phyloP scores from a whole-genome alignment of 2,888 invertebrate species.

The Oxyteleia sp. region DNA sequence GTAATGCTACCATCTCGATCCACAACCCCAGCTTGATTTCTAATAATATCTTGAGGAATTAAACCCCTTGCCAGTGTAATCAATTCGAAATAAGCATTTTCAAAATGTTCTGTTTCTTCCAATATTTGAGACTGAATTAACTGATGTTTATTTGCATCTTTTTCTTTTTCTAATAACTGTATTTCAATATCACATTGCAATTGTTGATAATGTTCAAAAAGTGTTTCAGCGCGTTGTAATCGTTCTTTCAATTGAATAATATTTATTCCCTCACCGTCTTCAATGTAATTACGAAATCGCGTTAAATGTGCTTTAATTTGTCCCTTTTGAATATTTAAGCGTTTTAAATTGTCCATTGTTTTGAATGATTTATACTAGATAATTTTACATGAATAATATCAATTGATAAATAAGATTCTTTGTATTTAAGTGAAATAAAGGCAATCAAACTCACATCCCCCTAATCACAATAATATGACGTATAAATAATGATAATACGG shows the following conservation, averaged over 20 bases:
- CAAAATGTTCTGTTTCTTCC: slow-evolving; percentile 16
- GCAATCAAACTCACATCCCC: slow-evolving; percentile 16
- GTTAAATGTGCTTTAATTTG: slow-evolving; percentile 26
- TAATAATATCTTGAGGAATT: not conserved
- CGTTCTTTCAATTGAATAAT: slow-evolving; percentile 6
- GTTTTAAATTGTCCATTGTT: not conserved
- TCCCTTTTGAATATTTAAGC: not conserved
- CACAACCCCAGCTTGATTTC: not conserved
- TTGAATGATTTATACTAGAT: not conserved
- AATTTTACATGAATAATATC: not conserved
- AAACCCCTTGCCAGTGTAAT: slow-evolving; percentile 7
- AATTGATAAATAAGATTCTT: slow-evolving; percentile 30
- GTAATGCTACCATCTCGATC: not conserved
- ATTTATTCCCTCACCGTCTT: not conserved
- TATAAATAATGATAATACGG: too few relatives aligned
- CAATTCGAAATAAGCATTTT: slow-evolving; percentile 24
- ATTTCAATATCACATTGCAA: slow-evolving; percentile 12
- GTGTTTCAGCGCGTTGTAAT: not conserved
- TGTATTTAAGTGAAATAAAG: slow-evolving; percentile 60
- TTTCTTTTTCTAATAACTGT: not conserved
- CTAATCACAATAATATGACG: slow-evolving; percentile 9
- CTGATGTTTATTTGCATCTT: not conserved
- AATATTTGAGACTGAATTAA: not conserved
- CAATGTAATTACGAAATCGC: slow-evolving; percentile 11
- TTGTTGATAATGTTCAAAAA: slow-evolving; percentile 9